Conservation (phyloP, 2,113 vertebrate genomes). For the Brachyhypopomus gauderio region DNA sequence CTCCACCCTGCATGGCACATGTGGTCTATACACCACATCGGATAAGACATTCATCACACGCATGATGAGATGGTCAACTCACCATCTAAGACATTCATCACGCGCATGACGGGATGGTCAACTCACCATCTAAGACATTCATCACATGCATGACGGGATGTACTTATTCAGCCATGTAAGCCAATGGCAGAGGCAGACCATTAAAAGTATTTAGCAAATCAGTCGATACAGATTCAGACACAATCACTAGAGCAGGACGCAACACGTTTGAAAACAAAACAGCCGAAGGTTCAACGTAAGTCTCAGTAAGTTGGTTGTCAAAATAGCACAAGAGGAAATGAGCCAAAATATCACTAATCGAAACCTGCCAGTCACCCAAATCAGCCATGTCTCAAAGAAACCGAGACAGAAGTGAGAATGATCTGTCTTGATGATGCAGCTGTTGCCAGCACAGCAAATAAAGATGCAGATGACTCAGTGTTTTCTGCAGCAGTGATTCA, state of each 20-base stretch:
- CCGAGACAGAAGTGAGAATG: neutral
- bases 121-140: neutral
- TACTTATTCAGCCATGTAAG: conserved; percentile 27
- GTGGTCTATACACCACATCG: conserved; percentile 44
- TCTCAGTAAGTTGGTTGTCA: neutral
- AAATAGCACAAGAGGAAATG: neutral
- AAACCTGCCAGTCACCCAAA: neutral
- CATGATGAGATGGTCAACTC: too few species aligned
- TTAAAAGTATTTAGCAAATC: conserved; percentile 38
- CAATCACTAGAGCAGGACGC: too few species aligned
- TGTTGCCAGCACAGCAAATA: neutral
- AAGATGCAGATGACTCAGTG: neutral
- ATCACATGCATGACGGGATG: conserved; percentile 12
- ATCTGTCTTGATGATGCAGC: too few species aligned
- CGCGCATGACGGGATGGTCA: conserved; percentile 20
- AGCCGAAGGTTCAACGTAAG: too few species aligned
- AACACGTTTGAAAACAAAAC: too few species aligned
- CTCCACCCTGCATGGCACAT: conserved; percentile 61
- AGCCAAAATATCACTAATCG: neutral
- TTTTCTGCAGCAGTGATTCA: neutral
- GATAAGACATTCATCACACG: too few species aligned
- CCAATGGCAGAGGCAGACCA: conserved; percentile 52
- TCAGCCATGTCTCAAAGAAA: neutral
- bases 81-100: neutral
- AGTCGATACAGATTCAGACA: neutral